Conservation (phyloP, 2,113 vertebrate species). For the Peromyscus leucopus region DNA sequence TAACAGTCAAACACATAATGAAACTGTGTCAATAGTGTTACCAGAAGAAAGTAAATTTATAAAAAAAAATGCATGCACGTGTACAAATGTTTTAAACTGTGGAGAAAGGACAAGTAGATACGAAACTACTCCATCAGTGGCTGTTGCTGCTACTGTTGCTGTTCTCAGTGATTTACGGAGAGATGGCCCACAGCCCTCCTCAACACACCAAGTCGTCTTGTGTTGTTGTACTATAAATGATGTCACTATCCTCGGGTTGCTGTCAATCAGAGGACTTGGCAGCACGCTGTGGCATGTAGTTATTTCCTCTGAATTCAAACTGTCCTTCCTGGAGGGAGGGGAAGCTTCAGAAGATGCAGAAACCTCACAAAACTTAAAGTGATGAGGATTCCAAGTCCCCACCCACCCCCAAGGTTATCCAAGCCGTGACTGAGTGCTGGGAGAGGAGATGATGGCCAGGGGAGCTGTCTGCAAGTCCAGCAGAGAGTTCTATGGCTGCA, state of each 20-base stretch:
- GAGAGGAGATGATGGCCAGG: background rate
- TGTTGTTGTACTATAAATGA: background rate
- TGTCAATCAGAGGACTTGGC: background rate
- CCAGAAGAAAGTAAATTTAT: background rate
- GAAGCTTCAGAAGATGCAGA: background rate
- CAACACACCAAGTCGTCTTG: background rate
- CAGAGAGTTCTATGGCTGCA: background rate
- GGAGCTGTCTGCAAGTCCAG: background rate
- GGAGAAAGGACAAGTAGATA: background rate
- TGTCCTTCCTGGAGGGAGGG: no score
- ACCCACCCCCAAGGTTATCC: background rate
- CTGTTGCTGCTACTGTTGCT: background rate
- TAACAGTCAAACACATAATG: background rate
- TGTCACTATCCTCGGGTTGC: background rate
- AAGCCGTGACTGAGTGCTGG: background rate
- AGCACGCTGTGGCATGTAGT: background rate
- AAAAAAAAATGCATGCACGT: background rate
- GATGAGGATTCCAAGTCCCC: background rate
- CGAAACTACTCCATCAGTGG: background rate
- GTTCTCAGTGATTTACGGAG: background rate
- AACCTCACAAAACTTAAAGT: background rate
- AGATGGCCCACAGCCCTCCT: background rate
- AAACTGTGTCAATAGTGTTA: background rate
- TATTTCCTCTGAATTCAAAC: background rate
- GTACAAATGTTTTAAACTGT: background rate